Base-by-base conservation (phyloP, 1,140 invertebrate genomes). In the Idris sp. region DNA sequence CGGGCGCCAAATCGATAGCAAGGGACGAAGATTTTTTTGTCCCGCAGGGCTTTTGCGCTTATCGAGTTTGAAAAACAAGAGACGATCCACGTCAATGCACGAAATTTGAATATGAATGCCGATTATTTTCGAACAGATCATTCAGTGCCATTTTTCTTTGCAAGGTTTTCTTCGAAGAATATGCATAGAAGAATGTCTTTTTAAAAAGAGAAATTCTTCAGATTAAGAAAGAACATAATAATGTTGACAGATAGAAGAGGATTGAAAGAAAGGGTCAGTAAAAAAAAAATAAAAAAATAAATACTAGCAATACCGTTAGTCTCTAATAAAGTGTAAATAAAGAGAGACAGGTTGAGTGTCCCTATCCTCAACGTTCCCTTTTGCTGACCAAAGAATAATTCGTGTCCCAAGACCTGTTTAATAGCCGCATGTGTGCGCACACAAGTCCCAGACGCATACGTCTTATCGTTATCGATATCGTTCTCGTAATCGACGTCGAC, bases 281-380 rank as follows among this genome's bases (percentile, higher is more conserved):
- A 22, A 22, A 22, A 43, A 31, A 56, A 41, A 26, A 26, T 10
- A 26, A 44, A 64, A 58, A 35, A 26, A 40, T 67, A 59, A 64
- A 78, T 73, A 59, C 26, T 43, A 58, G 28, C 67, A 65, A 73
- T 77, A 75, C 28, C 75, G 78, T 77, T 77, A 78, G 4, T 48
- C 64, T 78, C 68, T 78, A 79, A 78, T 76, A 79, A 79, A 78
- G n/a, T n/a, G 76, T 79, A 79, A 79, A 79, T 78, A 78, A 78
- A 77, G 68, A 64, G 51, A 79, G 69, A 79, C 74, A 79, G 78
- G 71, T 78, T 80, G 78, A 48, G 62, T 74, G 58, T 49, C 64
- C 58, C 62, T 54, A 15, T 41, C 46, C 26, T 48, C 43, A 59
- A 48, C 56, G 31, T 53, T 62, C 30, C 18, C 13, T 10, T 26